These are phyloP conservation scores for Platichthys flesus DNA, from an alignment of 2,113 vertebrate genomes.

Conservation along the genomic window DNA sequence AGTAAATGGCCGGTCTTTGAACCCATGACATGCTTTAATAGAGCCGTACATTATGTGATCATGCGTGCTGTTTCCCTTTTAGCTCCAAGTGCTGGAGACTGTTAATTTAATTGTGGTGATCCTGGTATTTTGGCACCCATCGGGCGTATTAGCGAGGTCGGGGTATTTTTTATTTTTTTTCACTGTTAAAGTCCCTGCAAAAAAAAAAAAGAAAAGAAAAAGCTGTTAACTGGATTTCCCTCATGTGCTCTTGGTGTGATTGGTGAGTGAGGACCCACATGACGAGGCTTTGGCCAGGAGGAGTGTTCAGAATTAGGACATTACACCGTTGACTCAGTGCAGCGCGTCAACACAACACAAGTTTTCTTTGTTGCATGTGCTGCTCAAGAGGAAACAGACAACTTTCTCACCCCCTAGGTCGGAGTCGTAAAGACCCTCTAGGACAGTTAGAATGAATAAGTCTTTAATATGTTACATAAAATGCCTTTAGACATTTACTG, in stretches of 20 bases:
- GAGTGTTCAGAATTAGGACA: neutral
- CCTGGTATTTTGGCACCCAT: slow-evolving; percentile 21
- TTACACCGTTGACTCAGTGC: neutral
- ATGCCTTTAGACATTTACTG: no score
- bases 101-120: slow-evolving; percentile 14
- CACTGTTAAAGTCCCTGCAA: slow-evolving; percentile 5
- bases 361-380: neutral
- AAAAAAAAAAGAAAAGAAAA: neutral
- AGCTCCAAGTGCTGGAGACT: slow-evolving; percentile 12
- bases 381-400: no score
- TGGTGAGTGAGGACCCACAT: neutral
- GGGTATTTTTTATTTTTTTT: neutral
- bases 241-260: slow-evolving; percentile 10
- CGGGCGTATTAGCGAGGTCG: neutral
- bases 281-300: neutral
- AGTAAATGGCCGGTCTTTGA: slow-evolving; percentile 57
- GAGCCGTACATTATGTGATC: slow-evolving; percentile 45
- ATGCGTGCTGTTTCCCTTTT: slow-evolving; percentile 29
- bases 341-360: neutral
- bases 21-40: slow-evolving; percentile 61
- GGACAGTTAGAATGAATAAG: no score
- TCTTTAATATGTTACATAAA: no score
- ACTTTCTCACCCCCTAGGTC: no score
- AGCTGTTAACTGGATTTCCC: slow-evolving; percentile 1
- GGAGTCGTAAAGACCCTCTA: no score